Conservation (phyloP, 2,888 invertebrate genomes). For the Epiblema foenella region DNA sequence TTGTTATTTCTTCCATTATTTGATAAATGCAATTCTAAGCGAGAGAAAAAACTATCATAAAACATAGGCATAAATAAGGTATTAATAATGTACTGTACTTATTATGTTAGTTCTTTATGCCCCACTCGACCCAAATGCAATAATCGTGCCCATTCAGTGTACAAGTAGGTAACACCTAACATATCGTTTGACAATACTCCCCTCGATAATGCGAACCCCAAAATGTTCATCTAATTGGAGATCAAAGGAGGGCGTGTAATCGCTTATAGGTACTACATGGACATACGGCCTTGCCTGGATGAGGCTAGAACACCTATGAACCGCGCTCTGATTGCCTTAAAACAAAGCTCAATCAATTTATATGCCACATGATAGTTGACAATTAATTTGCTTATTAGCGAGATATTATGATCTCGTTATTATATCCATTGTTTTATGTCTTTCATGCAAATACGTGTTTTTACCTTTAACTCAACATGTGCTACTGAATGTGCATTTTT, state of each 20-base stretch:
- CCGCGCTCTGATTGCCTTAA: neutral
- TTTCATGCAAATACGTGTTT: constrained; percentile 1
- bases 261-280: constrained; percentile 66
- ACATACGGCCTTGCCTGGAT: constrained; percentile 61
- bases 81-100: too few relatives aligned
- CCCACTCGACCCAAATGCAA: constrained; percentile 44
- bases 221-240: constrained; percentile 84
- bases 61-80: neutral
- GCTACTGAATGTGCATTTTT: neutral
- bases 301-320: constrained; percentile 46
- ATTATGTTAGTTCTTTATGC: constrained; percentile 48
- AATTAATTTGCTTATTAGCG: constrained; percentile 2
- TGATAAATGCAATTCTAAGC: neutral
- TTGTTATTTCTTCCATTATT: neutral
- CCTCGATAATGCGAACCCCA: constrained; percentile 72
- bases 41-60: neutral
- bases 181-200: constrained; percentile 65
- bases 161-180: constrained; percentile 58
- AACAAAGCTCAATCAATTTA: neutral
- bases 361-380: neutral
- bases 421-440: neutral
- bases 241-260: constrained; percentile 83
- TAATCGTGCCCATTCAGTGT: constrained; percentile 44
- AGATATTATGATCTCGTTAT: neutral
- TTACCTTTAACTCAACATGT: neutral